A percentile compares a stretch with the other conserved stretches of the same genome.
phyloP scores from a whole-genome alignment of 2,888 invertebrate species.

The Arctia plantaginis region DNA sequence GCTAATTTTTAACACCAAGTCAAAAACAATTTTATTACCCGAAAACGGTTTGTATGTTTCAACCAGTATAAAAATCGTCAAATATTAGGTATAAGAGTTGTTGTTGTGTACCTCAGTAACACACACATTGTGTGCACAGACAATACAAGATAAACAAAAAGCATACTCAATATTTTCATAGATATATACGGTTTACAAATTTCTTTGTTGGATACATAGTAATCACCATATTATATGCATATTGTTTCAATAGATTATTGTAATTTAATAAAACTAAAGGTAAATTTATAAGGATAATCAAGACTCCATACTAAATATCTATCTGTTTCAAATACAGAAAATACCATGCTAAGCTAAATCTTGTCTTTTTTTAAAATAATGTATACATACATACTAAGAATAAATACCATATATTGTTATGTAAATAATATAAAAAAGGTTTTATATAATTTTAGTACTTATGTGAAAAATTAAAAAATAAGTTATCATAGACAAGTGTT shows the following conservation, averaged over 20 bases:
- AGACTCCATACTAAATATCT: neutral
- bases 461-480: conserved; percentile 4
- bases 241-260: neutral
- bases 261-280: neutral
- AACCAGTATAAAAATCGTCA: no score
- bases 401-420: neutral
- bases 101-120: no score
- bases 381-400: neutral
- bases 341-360: neutral
- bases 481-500: conserved; percentile 52
- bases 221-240: neutral
- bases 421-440: neutral
- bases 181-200: no score
- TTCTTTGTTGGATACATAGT: no score
- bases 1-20: no score
- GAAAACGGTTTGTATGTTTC: no score
- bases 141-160: no score
- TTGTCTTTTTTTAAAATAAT: neutral
- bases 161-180: no score
- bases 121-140: no score
- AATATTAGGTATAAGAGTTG: no score
- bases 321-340: neutral
- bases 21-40: no score
- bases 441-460: neutral
- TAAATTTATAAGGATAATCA: neutral